Base-by-base conservation (phyloP, 2,888 invertebrate species). In the Trilocha varians region DNA sequence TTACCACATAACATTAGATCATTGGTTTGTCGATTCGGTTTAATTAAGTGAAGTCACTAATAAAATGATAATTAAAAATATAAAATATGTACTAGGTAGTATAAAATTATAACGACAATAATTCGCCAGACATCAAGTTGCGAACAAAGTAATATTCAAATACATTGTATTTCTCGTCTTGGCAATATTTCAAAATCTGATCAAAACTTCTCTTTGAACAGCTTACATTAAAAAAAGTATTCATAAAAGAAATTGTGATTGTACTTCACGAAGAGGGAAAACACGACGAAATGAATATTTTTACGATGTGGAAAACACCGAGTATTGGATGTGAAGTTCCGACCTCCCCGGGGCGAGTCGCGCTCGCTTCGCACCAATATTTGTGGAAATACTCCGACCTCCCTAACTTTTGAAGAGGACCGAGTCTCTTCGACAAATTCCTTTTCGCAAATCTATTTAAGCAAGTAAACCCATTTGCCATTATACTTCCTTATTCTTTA, bases 211-310 rank as follows among this genome's bases (percentile, higher is more conserved):
- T 25, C 25, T 25, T 25, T 25, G 25, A 25, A 11, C 25, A 16
- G 34, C 17, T 34, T 34, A 34, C 34, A 39, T 39, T 39, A 39
- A 39, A 38, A 36, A 16, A 16, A 6, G 16, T 41, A 25, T 25
- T 9, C 18, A 37, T 36, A 16, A 17, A 35, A 41, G 36, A 9
- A 17, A 17, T 34, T 13, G 25, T 32, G 34, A 38, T 34, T 36
- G 42, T 42, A 32, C 25, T 38, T 35, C 39, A 32, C 40, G 40
- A 35, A 18, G 39, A 39, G 13, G 36, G 33, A 43, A 39, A 15
- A 40, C 39, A 43, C 43, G 64, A 63, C 61, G 63, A 69, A 71
- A 71, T 65, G 64, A 72, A 75, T 73, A 74, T 77, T 73, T 78
- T 75, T 75, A 75, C 70, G 71, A 69, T 65, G 63, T 60, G 65